A percentile compares a stretch with the other conserved stretches of the same genome.
These are phyloP conservation scores for Dasypolia templi DNA, from an alignment of 2,888 invertebrate species.

Conservation along the genomic window DNA sequence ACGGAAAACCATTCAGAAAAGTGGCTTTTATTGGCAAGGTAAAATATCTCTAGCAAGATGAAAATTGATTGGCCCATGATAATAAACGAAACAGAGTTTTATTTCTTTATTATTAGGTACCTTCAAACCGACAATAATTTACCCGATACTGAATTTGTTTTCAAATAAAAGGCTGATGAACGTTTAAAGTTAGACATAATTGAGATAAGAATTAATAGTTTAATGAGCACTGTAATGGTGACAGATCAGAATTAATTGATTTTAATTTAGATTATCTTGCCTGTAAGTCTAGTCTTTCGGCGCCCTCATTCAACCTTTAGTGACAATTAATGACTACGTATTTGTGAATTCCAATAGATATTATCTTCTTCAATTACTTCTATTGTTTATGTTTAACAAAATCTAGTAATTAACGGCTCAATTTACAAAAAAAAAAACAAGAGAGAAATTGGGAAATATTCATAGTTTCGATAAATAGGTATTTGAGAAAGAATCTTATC, in stretches of 20 bases:
- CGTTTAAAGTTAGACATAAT: slow-evolving; percentile 6
- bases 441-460: not conserved
- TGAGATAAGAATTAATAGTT: slow-evolving; percentile 13
- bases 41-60: not conserved
- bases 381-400: slow-evolving; percentile 33
- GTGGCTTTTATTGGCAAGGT: slow-evolving; percentile 7
- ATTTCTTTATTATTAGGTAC: not conserved
- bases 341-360: slow-evolving; percentile 28
- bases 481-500: not conserved
- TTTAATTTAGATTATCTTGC: slow-evolving; percentile 49
- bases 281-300: slow-evolving; percentile 35
- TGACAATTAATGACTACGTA: slow-evolving; percentile 24
- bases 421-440: slow-evolving; percentile 23
- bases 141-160: too few relatives aligned
- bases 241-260: slow-evolving; percentile 31
- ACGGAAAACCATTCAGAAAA: slow-evolving; percentile 16
- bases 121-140: not conserved
- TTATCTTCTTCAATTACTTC: slow-evolving; percentile 37
- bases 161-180: not conserved
- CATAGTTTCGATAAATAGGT: not conserved
- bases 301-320: slow-evolving; percentile 41
- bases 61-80: not conserved
- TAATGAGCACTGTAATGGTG: slow-evolving; percentile 5
- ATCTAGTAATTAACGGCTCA: not conserved
- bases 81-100: not conserved